Conservation (phyloP, 2,888 invertebrate genomes). For the Pseudoips prasinana region DNA sequence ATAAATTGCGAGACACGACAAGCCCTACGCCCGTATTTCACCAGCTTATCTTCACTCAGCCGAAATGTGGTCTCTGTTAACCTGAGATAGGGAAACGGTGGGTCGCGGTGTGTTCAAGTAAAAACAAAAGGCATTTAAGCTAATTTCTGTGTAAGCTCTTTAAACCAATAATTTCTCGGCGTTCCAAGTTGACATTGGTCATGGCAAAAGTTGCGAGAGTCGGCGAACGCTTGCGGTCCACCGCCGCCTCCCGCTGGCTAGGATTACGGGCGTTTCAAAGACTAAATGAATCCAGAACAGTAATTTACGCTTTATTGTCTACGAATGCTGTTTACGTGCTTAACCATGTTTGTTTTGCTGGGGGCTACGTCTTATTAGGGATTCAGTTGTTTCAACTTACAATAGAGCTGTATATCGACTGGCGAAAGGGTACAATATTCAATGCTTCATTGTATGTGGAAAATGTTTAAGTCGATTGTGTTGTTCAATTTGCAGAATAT, state of each 20-base stretch:
- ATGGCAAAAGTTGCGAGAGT: conserved; percentile 47
- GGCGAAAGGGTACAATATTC: too few relatives aligned
- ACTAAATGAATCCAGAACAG: conserved; percentile 30
- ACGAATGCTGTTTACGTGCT: conserved; percentile 11
- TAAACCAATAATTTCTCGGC: conserved; percentile 42
- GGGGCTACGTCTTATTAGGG: too few relatives aligned
- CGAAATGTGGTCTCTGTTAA: conserved; percentile 30
- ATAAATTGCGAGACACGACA: conserved; percentile 29
- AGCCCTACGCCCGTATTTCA: conserved; percentile 24
- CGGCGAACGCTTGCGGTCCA: conserved; percentile 49
- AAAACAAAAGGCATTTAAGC: conserved; percentile 33
- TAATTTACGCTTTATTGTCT: conserved; percentile 31
- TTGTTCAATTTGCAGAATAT: too few relatives aligned
- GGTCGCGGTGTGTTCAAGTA: conserved; percentile 16
- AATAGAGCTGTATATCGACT: too few relatives aligned
- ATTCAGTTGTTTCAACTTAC: too few relatives aligned
- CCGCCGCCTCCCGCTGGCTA: conserved; percentile 45
- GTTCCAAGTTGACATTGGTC: conserved; percentile 46
- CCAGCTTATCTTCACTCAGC: conserved; percentile 32
- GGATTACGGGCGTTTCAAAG: conserved; percentile 45
- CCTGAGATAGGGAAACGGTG: conserved; percentile 22
- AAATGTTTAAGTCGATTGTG: too few relatives aligned
- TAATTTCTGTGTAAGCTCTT: conserved; percentile 36
- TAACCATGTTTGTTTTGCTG: conserved; percentile 4
- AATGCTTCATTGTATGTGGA: too few relatives aligned